phyloP scores from a whole-genome alignment of 2,888 invertebrate species.

The Scaptomyza flava region DNA sequence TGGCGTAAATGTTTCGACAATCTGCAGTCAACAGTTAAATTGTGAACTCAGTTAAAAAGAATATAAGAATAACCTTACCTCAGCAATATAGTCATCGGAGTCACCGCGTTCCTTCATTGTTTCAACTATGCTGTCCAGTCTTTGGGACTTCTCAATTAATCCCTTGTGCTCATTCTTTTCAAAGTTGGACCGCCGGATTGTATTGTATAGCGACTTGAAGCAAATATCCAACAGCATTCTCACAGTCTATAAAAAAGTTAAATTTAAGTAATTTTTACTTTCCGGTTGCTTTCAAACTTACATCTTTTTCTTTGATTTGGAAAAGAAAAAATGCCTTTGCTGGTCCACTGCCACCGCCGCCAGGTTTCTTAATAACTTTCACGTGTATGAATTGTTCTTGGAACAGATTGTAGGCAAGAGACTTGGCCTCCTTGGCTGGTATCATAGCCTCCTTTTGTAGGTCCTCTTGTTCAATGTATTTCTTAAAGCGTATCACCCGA shows the following conservation, averaged over 20 bases:
- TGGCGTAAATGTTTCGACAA: conserved; percentile 92
- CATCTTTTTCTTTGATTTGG: conserved; percentile 88
- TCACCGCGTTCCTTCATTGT: conserved; percentile 92
- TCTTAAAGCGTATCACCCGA: conserved; percentile 91
- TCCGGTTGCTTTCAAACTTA: conserved; percentile 55
- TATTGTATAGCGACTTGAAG: conserved; percentile 89
- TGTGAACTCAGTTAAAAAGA: neutral
- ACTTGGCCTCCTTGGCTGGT: conserved; percentile 96
- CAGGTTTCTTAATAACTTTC: conserved; percentile 90
- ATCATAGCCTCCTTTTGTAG: conserved; percentile 97
- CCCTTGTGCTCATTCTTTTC: conserved; percentile 90
- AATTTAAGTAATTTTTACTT: neutral
- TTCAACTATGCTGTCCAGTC: conserved; percentile 92
- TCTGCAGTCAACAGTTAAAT: conserved; percentile 58
- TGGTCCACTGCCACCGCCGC: conserved; percentile 89
- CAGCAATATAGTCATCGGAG: conserved; percentile 91
- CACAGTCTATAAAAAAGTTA: conserved; percentile 86
- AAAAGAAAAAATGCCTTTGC: conserved; percentile 93
- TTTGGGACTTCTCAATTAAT: conserved; percentile 93
- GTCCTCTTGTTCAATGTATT: conserved; percentile 95
- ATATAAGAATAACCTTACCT: conserved; percentile 87
- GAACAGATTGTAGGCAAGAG: conserved; percentile 92
- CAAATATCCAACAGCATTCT: conserved; percentile 89
- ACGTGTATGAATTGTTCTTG: conserved; percentile 87
- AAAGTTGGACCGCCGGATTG: conserved; percentile 88